Evolutionary conservation across 2,113 vertebrate genomes (phyloP), one percentile per base, ranked within the genome.

Genomic region (Lichenostomus cassidix): DNA sequence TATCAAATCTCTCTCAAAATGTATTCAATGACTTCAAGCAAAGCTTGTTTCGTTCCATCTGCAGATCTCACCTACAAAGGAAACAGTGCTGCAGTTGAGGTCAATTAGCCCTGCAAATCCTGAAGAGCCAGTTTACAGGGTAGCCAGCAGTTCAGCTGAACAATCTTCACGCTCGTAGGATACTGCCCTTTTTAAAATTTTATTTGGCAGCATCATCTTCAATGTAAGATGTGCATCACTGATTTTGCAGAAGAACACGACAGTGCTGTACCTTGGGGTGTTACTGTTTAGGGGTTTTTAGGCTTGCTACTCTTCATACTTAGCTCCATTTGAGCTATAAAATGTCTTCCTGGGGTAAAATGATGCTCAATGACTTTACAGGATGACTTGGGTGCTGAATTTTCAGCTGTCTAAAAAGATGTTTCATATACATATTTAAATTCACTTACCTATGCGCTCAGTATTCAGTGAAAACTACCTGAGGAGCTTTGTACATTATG

Each of bases 301-400:
- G 65, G 49, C 58, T 87, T 78, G 83, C 81, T 91, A 15, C 55
- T 90, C 90, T 79, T 87, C 77, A 52, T 59, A 46, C 71, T 58
- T 77, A 11, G 84, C 82, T 96, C 87, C 37, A 18, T 56, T 77
- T 87, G 90, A 95, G 87, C 87, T 92, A 44, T 35, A 17, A 83
- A 81, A 33, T 46, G 77, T 95, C 92, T 96, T 97, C 90, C 90
- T 79, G 29, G 31, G 55, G 11, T 78, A 73, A 93, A 96, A 81
- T 22, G 35, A 93, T 10, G 8, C 93, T 96, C 89, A 91, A 24
- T 80, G 87, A 92, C 74, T 94, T 93, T 35, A 92, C 62, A 53
- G 94, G 94, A 96, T 97, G 87, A 96, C 35, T 90, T 90, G 95
- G 63, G 88, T 93, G 84, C 87, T 94, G 74, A 60, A 56, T 55